These are phyloP conservation scores for Melanophora roralis DNA, from an alignment of 2,888 invertebrate species.

Conservation along the genomic window DNA sequence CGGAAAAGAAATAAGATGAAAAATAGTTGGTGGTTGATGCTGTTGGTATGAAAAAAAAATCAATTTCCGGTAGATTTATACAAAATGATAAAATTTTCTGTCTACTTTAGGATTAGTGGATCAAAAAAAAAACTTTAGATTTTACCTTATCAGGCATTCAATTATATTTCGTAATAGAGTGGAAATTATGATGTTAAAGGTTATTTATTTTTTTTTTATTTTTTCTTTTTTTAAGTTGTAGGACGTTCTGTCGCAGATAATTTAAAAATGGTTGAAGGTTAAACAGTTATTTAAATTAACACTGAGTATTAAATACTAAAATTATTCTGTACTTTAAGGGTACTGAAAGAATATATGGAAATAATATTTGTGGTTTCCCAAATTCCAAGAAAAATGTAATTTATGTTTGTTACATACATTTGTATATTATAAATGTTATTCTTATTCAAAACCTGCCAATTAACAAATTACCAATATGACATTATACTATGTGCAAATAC, in stretches of 20 bases:
- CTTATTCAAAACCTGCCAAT: not conserved
- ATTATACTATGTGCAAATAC: not conserved
- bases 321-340: too few relatives aligned
- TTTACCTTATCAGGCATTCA: not conserved
- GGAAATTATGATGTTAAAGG: not conserved
- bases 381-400: too few relatives aligned
- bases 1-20: constrained; percentile 19
- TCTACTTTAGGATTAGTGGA: constrained; percentile 37
- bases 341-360: too few relatives aligned
- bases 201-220: not conserved
- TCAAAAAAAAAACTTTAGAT: not conserved
- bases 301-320: too few relatives aligned
- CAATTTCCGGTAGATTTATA: constrained; percentile 56
- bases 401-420: too few relatives aligned
- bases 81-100: constrained; percentile 50
- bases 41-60: constrained; percentile 23
- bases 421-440: not conserved
- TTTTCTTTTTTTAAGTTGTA: too few relatives aligned
- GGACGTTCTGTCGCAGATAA: too few relatives aligned
- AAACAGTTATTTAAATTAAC: too few relatives aligned
- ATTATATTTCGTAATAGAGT: not conserved
- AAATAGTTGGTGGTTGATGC: constrained; percentile 2
- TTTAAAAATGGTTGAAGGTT: too few relatives aligned
- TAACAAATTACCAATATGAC: not conserved
- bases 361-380: too few relatives aligned